Conservation (phyloP, 2,797 vertebrate genomes). For the Anisognathus igniventris region DNA sequence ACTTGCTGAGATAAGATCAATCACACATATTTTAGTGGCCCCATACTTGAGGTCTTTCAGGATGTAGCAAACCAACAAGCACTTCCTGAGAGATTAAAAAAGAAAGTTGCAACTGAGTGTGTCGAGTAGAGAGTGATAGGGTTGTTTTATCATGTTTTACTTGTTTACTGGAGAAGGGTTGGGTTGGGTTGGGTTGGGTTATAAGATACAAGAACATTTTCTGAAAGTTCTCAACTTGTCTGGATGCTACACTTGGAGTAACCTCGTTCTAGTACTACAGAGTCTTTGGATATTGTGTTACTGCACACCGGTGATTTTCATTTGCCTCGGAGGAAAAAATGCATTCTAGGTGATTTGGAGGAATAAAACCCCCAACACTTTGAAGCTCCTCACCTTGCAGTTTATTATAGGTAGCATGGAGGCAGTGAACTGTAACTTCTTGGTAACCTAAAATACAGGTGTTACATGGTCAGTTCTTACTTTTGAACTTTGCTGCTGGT, state of each 20-base stretch:
- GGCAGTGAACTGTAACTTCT: not conserved
- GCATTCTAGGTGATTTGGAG: not conserved
- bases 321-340: not conserved
- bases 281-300: not conserved
- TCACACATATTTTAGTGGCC: not conserved
- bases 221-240: not conserved
- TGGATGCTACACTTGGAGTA: not conserved
- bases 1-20: not conserved
- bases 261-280: not conserved
- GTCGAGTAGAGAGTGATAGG: not conserved
- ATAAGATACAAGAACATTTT: not conserved
- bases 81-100: not conserved
- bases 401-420: not conserved
- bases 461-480: not conserved
- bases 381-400: not conserved
- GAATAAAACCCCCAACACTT: accelerated
- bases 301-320: not conserved
- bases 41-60: not conserved
- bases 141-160: not conserved
- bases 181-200: not conserved
- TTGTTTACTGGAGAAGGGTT: not conserved
- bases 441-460: not conserved
- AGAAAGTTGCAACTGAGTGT: not conserved
- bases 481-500: not conserved
- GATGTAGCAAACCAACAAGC: not conserved